These are phyloP conservation scores for Trachurus trachurus DNA, from an alignment of 2,797 vertebrate species.

Conservation along the genomic window DNA sequence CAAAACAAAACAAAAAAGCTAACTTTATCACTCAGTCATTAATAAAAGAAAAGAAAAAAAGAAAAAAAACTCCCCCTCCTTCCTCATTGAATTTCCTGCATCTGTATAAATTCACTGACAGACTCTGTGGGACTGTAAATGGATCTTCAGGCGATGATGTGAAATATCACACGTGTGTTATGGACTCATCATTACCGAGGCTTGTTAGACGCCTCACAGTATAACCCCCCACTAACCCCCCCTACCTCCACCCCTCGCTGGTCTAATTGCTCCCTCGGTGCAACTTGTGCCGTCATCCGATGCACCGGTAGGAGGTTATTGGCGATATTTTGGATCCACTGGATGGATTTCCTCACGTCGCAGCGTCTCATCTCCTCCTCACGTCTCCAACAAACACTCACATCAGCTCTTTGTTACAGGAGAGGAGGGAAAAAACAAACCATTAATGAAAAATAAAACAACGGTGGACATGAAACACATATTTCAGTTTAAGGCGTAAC, in stretches of 20 bases:
- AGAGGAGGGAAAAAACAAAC: not conserved
- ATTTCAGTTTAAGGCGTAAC: too few species aligned
- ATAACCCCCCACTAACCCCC: slow-evolving; percentile 7
- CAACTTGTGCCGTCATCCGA: slow-evolving; percentile 33
- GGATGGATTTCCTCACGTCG: slow-evolving; percentile 19
- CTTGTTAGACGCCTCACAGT: slow-evolving; percentile 43
- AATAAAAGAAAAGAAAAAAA: too few species aligned
- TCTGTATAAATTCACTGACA: too few species aligned
- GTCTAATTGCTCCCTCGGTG: slow-evolving; percentile 75
- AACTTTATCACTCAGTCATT: too few species aligned
- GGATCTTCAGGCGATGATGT: slow-evolving; percentile 51
- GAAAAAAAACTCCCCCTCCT: too few species aligned
- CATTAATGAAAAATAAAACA: too few species aligned
- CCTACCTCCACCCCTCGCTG: slow-evolving; percentile 16
- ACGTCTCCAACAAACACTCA: not conserved
- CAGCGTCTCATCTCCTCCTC: too few species aligned
- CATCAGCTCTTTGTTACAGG: not conserved
- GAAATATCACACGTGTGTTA: slow-evolving; percentile 55
- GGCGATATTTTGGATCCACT: slow-evolving; percentile 43
- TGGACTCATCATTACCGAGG: slow-evolving; percentile 61
- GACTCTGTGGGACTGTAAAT: slow-evolving; percentile 27
- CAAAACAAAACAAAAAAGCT: too few species aligned
- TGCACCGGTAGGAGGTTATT: slow-evolving; percentile 52
- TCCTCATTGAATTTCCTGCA: too few species aligned
- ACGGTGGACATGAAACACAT: too few species aligned